phyloP scores from a whole-genome alignment of 2,888 invertebrate genomes.

The Aromia moschata region DNA sequence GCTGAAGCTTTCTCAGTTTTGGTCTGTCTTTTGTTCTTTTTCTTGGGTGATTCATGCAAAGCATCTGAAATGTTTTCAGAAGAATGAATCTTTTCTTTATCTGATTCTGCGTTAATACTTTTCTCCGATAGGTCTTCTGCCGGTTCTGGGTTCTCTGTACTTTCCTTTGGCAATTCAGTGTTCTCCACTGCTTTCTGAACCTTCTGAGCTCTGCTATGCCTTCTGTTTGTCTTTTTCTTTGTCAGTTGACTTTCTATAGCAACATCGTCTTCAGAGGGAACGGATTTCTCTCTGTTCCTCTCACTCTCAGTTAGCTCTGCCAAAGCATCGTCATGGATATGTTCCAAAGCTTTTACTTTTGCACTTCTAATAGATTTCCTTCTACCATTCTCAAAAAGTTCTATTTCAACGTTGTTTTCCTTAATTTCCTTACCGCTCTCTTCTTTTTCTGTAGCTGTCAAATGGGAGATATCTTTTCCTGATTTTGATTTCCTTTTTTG shows the following conservation, averaged over 20 bases:
- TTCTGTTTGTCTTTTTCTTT: conserved; percentile 17
- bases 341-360: conserved; percentile 49
- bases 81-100: background rate
- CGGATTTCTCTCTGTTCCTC: conserved; percentile 22
- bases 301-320: conserved; percentile 42
- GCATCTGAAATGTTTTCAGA: background rate
- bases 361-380: conserved; percentile 41
- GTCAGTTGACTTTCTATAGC: background rate
- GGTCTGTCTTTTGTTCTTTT: conserved; percentile 11
- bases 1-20: conserved; percentile 6
- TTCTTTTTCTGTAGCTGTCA: conserved; percentile 10
- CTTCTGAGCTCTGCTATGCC: background rate
- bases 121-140: background rate
- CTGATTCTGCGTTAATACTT: background rate
- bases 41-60: background rate
- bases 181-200: background rate
- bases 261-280: conserved; percentile 4
- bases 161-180: conserved; percentile 11
- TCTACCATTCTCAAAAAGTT: conserved; percentile 22
- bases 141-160: background rate
- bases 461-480: background rate
- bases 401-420: conserved; percentile 9
- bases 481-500: conserved; percentile 2
- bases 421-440: conserved; percentile 13
- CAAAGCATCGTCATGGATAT: conserved; percentile 48